These are phyloP conservation scores for Agrotis clavis DNA, from an alignment of 2,888 invertebrate genomes.

Conservation along the genomic window DNA sequence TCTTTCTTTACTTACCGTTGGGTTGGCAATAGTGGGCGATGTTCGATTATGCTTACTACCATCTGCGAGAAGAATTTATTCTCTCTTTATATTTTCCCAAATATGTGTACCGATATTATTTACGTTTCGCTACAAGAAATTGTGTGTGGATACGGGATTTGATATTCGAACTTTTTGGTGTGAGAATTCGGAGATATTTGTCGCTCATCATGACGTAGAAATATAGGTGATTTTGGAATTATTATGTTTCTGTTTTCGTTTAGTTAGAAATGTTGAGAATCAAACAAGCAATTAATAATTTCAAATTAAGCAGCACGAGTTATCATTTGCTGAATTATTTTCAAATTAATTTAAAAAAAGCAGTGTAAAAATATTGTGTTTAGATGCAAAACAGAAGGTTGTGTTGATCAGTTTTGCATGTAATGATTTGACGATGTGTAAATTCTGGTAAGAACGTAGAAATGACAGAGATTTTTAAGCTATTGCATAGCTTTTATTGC, in stretches of 20 bases:
- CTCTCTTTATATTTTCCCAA: slow-evolving; percentile 59
- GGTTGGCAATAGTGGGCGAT: slow-evolving; percentile 58
- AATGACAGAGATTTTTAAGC: no score
- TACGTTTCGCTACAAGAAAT: slow-evolving; percentile 41
- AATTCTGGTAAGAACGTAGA: no score
- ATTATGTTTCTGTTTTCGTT: neutral
- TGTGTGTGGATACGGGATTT: slow-evolving; percentile 23
- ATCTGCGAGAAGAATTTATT: slow-evolving; percentile 62
- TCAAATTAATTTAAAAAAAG: no score
- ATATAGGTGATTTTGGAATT: neutral
- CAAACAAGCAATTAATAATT: no score
- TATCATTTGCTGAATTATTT: no score
- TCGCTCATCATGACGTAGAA: neutral
- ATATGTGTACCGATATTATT: slow-evolving; percentile 53
- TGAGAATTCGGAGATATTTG: neutral
- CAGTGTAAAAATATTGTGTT: no score
- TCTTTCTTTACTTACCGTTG: slow-evolving; percentile 62
- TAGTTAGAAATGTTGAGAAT: neutral
- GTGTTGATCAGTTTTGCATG: no score
- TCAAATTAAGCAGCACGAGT: no score
- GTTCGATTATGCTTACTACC: slow-evolving; percentile 69
- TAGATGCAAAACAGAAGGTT: no score
- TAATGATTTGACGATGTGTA: no score
- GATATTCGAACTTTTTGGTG: slow-evolving; percentile 24
- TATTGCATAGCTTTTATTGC: no score